These are phyloP conservation scores for Ammospiza nelsoni DNA, from an alignment of 2,113 vertebrate species.

Conservation along the genomic window DNA sequence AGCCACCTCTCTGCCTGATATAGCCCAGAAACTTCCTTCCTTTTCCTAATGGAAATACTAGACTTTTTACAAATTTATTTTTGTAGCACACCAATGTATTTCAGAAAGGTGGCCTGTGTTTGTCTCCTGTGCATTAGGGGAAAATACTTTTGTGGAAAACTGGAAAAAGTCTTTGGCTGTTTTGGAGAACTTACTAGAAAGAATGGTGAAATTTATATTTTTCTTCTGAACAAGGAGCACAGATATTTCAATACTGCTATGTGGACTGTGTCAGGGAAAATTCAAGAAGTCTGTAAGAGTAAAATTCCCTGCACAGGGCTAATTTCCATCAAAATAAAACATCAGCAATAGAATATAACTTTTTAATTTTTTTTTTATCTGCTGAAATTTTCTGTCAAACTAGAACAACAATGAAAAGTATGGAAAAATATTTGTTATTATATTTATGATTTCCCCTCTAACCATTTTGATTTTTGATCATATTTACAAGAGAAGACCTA, in stretches of 20 bases:
- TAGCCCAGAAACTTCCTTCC: background rate
- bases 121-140: background rate
- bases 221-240: background rate
- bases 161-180: background rate
- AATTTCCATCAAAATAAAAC: background rate
- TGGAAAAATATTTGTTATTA: background rate
- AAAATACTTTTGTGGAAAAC: background rate
- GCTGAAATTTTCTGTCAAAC: background rate
- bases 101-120: background rate
- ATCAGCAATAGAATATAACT: background rate
- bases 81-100: background rate
- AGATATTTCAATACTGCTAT: background rate
- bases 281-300: background rate
- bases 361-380: background rate
- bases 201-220: background rate
- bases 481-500: background rate
- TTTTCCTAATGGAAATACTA: background rate
- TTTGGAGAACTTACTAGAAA: background rate
- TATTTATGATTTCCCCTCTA: background rate
- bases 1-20: background rate
- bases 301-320: background rate
- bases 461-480: background rate
- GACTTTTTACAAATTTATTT: background rate
- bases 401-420: background rate
- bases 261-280: background rate